Evolutionary conservation across 2,888 invertebrate genomes (phyloP), one percentile per base, ranked within the genome.

Genomic region (Diarsia dahlii): DNA sequence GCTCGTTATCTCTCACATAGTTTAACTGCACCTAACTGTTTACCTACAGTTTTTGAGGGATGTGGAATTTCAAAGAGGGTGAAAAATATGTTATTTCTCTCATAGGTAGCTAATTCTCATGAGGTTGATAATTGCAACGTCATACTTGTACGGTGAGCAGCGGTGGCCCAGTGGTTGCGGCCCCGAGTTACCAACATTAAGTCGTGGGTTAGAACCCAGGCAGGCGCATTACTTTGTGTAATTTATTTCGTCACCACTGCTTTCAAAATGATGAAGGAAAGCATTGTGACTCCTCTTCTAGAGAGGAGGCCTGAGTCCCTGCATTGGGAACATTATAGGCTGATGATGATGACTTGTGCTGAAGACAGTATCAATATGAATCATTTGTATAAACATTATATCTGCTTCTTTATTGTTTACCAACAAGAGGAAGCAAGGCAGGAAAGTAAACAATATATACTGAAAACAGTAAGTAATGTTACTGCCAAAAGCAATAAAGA

Each of bases 1-100:
- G 65, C 82, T 82, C 79, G 82, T 82, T 82, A 82, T 65, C 79
- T 54, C 72, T 69, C 78, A 46, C 63, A 68, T 60, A 60, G 52
- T 74, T 71, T 46, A 64, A 71, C 82, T 81, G 82, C 60, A 78
- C 39, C 71, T 52, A 66, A 74, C 78, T 71, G 70, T 70, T 28
- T 58, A 73, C n/a, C 54, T 63, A 70, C 20, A 39, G 39, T 18
- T 70, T 73, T 70, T 73, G 45, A 68, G 60, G 45, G 10, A 69
- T 60, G 65, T 28, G 10, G 3, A n/a, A 52, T 78, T 65, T 72
- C 2, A 60, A 69, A 34, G 20, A 6, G 15, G 18, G n/a, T 6
- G 18, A 13, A n/a, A 39, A 45, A 23, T 58, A 18, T 28, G 15
- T 18, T 3, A 9, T 28, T 58, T 28, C 8, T 34, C 0, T 0